Evolutionary conservation across 2,888 invertebrate species (phyloP), one percentile per base, ranked within the genome.

Genomic region (Subacronicta megacephala): DNA sequence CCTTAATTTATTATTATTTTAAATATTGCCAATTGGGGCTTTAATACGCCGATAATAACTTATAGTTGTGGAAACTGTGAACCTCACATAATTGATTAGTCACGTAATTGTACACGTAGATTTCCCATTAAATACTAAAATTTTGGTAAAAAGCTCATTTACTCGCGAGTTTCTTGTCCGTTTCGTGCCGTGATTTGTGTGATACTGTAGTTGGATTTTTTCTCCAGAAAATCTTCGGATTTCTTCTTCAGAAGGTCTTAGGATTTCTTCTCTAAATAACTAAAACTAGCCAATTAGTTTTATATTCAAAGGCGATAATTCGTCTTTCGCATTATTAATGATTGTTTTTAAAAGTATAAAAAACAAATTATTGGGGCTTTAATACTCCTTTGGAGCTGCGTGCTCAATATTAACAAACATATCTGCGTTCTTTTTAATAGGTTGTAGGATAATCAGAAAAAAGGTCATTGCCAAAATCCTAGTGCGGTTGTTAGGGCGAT

Each of bases 341-440:
- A 15, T 17, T 37, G 41, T 42, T 31, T 26, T 49, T 18, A 40
- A 18, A 45, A 23, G 9, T 16, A 10, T 62, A 63, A 35, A 18
- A 9, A 41, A 26, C n/a, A 26, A 16, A 23, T 37, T 31, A 42
- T 47, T 44, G 9, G 35, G 31, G 17, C 20, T 38, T 36, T 26
- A 46, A 16, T 12, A 36, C n/a, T n/a, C 47, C 12, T 33, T 60
- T 52, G 44, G 41, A 43, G 13, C 50, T 53, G 15, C 52, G 45
- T 60, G 41, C 42, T 60, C 33, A n/a, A n/a, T n/a, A n/a, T n/a
- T n/a, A n/a, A 53, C 38, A 62, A 57, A 70, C 71, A 71, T 72
- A 76, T 66, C 62, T 62, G 51, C 42, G 61, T 70, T 75, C 58
- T 64, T 73, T 73, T 26, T 10, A 10, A 26, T 26, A 26, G 26